Conservation (phyloP, 2,797 vertebrate species). For the Lateolabrax maculatus region DNA sequence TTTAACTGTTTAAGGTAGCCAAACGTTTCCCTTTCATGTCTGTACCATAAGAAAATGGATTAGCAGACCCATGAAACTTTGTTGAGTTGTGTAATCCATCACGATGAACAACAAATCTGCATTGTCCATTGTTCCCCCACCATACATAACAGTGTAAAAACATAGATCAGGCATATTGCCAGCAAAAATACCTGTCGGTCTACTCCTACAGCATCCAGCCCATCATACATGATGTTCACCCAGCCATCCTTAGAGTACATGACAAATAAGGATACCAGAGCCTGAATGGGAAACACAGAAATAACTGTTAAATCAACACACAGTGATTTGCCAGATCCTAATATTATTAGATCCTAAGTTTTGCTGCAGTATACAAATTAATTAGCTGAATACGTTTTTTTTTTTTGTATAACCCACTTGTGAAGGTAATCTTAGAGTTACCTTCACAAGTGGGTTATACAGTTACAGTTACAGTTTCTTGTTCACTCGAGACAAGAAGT, state of each 20-base stretch:
- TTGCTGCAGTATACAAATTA: background rate
- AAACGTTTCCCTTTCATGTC: too few relatives aligned
- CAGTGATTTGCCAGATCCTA: background rate
- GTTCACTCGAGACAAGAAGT: too few relatives aligned
- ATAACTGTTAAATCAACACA: background rate
- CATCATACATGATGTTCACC: slow-evolving; percentile 95
- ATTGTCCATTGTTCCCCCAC: background rate
- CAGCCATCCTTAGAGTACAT: slow-evolving; percentile 94
- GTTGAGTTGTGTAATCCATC: background rate
- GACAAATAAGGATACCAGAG: slow-evolving; percentile 94
- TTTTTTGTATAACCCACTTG: background rate
- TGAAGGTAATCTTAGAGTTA: too few relatives aligned
- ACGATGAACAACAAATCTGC: background rate
- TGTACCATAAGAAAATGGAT: too few relatives aligned
- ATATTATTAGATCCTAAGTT: background rate
- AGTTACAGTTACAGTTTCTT: too few relatives aligned
- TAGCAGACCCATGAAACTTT: background rate
- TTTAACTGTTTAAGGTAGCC: too few relatives aligned
- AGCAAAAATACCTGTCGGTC: slow-evolving; percentile 87
- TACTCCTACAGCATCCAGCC: slow-evolving; percentile 91
- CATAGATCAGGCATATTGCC: background rate
- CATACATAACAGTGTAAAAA: background rate
- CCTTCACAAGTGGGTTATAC: too few relatives aligned
- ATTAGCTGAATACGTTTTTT: background rate
- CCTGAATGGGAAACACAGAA: slow-evolving; percentile 72